These are phyloP conservation scores for Eulemur coronatus DNA, from an alignment of 2,797 vertebrate species.

Conservation along the genomic window DNA sequence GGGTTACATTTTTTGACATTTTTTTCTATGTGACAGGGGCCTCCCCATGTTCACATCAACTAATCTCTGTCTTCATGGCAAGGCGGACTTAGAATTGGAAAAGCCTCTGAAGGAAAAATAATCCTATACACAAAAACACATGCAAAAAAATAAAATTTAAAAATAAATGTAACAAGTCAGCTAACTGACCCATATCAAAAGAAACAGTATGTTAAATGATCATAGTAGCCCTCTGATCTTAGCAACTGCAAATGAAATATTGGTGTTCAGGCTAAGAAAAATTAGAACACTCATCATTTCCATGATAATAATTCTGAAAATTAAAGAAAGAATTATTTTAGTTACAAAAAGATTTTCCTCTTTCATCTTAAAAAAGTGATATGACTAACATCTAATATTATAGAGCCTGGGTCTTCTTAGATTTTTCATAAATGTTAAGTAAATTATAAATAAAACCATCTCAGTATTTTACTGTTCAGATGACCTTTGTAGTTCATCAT, in stretches of 20 bases:
- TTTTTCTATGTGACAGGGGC: neutral
- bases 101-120: neutral
- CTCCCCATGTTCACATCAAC: neutral
- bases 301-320: neutral
- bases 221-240: neutral
- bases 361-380: neutral
- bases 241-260: constrained; percentile 46
- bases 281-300: constrained; percentile 1
- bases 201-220: neutral
- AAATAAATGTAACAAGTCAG: constrained; percentile 2
- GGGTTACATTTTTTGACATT: neutral
- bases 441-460: constrained; percentile 6
- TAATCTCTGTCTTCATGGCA: neutral
- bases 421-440: constrained; percentile 22
- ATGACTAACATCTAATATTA: neutral
- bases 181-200: neutral
- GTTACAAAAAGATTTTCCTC: neutral
- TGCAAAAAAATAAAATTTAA: neutral
- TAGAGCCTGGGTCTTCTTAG: neutral
- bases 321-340: constrained; percentile 48
- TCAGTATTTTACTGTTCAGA: neutral
- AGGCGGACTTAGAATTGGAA: neutral
- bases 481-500: neutral
- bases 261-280: constrained; percentile 38
- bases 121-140: neutral